A percentile compares a stretch with the other conserved stretches of the same genome.
Conservation (phyloP, 2,888 invertebrate species). For the Drosophila villosipedis region DNA sequence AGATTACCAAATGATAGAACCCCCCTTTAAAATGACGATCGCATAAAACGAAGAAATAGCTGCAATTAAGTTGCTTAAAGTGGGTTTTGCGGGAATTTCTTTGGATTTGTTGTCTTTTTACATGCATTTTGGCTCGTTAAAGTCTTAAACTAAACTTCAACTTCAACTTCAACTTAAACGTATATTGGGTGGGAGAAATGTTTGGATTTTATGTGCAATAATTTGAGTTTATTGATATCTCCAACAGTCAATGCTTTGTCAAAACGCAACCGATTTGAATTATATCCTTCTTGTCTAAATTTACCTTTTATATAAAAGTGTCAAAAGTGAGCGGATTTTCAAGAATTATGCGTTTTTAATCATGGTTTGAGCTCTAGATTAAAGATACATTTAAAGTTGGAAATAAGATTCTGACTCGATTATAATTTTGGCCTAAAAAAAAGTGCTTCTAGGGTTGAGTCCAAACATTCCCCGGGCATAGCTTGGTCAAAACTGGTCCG, state of each 20-base stretch:
- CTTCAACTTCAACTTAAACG: not conserved
- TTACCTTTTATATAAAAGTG: no score
- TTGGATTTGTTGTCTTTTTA: not conserved
- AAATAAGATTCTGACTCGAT: no score
- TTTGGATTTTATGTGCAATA: not conserved
- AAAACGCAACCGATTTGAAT: not conserved
- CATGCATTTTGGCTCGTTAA: not conserved
- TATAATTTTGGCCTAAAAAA: no score
- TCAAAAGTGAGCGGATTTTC: not conserved
- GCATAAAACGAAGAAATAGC: not conserved
- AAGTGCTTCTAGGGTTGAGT: no score
- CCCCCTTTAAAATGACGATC: slow-evolving; percentile 15
- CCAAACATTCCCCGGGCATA: no score
- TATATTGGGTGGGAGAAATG: not conserved
- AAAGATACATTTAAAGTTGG: not conserved
- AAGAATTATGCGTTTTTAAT: not conserved
- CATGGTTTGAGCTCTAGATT: not conserved
- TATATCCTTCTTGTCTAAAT: not conserved
- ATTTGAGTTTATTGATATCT: not conserved
- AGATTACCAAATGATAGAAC: slow-evolving; percentile 17
- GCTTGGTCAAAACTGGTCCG: no score
- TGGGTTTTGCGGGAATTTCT: not conserved
- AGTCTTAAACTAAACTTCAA: not conserved
- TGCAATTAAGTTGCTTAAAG: not conserved
- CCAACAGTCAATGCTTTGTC: not conserved